A percentile compares a stretch with the other conserved stretches of the same genome.
phyloP scores from a whole-genome alignment of 2,888 invertebrate species.

The Mythimna vitellina region DNA sequence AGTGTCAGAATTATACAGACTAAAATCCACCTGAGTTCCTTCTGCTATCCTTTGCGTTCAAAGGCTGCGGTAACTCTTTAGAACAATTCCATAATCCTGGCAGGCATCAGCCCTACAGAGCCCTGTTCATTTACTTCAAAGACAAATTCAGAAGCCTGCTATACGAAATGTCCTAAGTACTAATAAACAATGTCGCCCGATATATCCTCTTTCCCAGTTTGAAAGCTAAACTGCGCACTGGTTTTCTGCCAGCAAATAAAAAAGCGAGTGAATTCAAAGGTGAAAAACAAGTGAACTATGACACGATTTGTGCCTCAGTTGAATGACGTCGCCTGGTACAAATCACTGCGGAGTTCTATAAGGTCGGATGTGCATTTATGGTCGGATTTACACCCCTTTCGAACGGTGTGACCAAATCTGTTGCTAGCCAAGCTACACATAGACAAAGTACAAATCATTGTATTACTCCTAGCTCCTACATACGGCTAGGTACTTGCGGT shows the following conservation, averaged over 20 bases:
- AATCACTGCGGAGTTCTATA: slow-evolving; percentile 38
- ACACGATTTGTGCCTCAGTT: slow-evolving; percentile 43
- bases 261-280: slow-evolving; percentile 47
- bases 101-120: no score
- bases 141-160: no score
- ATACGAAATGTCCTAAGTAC: slow-evolving; percentile 1
- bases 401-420: slow-evolving; percentile 21
- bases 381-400: slow-evolving; percentile 41
- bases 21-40: no score
- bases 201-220: slow-evolving; percentile 13
- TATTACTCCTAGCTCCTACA: slow-evolving; percentile 43
- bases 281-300: slow-evolving; percentile 56
- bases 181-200: slow-evolving; percentile 18
- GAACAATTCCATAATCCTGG: no score
- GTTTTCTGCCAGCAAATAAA: slow-evolving; percentile 36
- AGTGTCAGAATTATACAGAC: no score
- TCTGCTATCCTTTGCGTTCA: no score
- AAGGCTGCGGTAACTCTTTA: no score
- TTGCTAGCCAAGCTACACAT: slow-evolving; percentile 20
- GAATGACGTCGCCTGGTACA: slow-evolving; percentile 35
- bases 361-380: slow-evolving; percentile 40
- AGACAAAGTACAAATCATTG: slow-evolving; percentile 59
- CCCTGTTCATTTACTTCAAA: no score
- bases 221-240: slow-evolving; percentile 23
- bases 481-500: slow-evolving; percentile 24